These are phyloP conservation scores for Drymodes brunneopygia DNA, from an alignment of 2,113 vertebrate genomes.

Conservation along the genomic window DNA sequence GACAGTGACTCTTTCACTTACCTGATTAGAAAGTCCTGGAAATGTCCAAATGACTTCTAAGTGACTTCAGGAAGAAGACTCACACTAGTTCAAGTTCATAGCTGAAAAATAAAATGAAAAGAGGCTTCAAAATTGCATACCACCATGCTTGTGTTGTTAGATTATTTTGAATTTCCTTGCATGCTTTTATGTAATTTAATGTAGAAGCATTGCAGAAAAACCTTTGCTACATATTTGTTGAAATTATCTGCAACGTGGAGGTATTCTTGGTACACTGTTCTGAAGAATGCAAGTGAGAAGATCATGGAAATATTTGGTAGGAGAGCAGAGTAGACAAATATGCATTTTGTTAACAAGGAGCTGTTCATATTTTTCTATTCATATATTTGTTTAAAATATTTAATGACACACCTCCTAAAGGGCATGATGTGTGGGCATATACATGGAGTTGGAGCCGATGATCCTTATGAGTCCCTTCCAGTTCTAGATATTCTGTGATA, in stretches of 20 bases:
- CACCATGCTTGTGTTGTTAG: not conserved
- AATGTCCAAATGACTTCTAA: fast-evolving
- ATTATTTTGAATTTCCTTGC: not conserved
- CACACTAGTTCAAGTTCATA: not conserved
- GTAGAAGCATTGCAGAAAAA: not conserved
- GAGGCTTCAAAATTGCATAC: not conserved
- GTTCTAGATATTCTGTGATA: not conserved
- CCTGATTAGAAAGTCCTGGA: not conserved
- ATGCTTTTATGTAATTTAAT: not conserved
- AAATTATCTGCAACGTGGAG: not conserved
- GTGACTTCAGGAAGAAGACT: not conserved
- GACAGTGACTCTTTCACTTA: not conserved
- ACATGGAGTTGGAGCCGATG: fast-evolving
- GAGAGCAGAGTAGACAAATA: not conserved
- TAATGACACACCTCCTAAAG: not conserved
- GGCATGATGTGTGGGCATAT: not conserved
- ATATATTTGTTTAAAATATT: not conserved
- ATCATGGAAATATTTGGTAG: not conserved
- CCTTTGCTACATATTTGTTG: not conserved
- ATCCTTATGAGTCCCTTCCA: not conserved
- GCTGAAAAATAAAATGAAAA: not conserved
- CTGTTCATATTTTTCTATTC: not conserved
- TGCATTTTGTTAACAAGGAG: not conserved
- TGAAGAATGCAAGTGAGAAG: not conserved
- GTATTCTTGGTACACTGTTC: not conserved